Evolutionary conservation across 2,888 invertebrate species (phyloP).

Genomic region (Drosophila maculinotata): DNA sequence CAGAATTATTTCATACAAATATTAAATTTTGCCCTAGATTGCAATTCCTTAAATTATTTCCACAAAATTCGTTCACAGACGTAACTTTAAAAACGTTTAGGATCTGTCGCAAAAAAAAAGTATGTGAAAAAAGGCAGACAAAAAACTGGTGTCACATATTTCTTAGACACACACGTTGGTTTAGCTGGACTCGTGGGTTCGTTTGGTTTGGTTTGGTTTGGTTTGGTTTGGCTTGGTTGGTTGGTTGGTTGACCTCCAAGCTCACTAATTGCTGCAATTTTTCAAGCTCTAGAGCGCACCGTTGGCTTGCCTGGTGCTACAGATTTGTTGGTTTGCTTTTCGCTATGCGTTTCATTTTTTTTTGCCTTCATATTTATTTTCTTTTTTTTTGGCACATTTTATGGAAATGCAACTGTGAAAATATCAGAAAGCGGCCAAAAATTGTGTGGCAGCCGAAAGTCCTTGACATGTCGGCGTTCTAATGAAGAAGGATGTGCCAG

Average conservation of each 20-base stretch:
- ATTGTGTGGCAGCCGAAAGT: constrained; percentile 36
- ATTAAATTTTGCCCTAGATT: too few species aligned
- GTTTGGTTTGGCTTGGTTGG: constrained; percentile 39
- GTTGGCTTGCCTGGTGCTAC: constrained; percentile 21
- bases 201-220: background rate
- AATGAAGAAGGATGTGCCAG: constrained; percentile 73
- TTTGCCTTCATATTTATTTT: background rate
- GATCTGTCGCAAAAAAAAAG: constrained; percentile 7
- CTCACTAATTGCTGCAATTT: constrained; percentile 75
- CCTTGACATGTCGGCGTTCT: constrained; percentile 68
- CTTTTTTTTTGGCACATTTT: constrained; percentile 26
- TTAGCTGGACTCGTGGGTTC: constrained; percentile 7
- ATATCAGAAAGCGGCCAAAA: constrained; percentile 43
- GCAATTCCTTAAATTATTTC: too few species aligned
- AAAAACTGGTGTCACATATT: constrained; percentile 52
- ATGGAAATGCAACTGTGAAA: constrained; percentile 65
- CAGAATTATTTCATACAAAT: too few species aligned
- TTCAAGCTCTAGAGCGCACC: constrained; percentile 65
- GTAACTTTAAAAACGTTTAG: constrained; percentile 20
- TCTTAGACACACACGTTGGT: constrained; percentile 42
- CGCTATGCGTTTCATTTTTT: constrained; percentile 24
- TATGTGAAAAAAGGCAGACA: constrained; percentile 2
- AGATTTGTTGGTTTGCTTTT: constrained; percentile 13
- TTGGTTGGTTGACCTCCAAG: constrained; percentile 68
- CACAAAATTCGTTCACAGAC: too few species aligned